Evolutionary conservation across 2,888 invertebrate species (phyloP), one percentile per base, ranked within the genome.

Genomic region (Heliconius ethilla): DNA sequence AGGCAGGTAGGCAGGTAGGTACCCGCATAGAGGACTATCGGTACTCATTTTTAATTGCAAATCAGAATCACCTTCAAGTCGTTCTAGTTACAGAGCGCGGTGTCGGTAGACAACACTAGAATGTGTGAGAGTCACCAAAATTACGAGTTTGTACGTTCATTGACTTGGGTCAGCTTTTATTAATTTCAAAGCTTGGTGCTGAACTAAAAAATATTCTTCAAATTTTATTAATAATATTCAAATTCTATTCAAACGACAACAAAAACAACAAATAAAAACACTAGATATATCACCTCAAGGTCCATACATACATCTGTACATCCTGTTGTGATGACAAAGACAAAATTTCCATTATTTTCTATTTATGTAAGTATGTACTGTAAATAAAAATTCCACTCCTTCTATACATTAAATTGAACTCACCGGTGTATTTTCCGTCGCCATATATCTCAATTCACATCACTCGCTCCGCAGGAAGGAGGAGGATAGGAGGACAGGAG

Each of bases 381-480:
- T 27, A 10, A 63, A n/a, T n/a, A 10, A 9, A n/a, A 67, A 33
- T n/a, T 33, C 67, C 1, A 10, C 37, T 18, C 10, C 33, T 7
- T 9, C n/a, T 22, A 33, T 7, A 37, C 22, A 40, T 40, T 3
- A 40, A 13, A 45, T 25, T 27, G 2, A 18, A 73, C 73, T 73
- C 18, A 73, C 73, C 73, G 73, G 73, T 37, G 62, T 37, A 73
- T 22, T 73, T 25, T 73, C 62, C 10, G 62, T n/a, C 3, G 59
- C 18, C 73, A 73, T 73, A 4, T 59, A 62, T 13, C 59, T 25
- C 29, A 62, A 40, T 13, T n/a, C 62, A 37, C 29, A 29, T n/a
- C 72, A 73, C 55, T 55, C 9, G 22, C 6, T 55, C 22, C 51
- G 18, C 45, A 11, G 29, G 3, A 27, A 29, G 15, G 25, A 29